These are phyloP conservation scores for Smittia aterrima DNA, from an alignment of 2,888 invertebrate species.

Conservation along the genomic window DNA sequence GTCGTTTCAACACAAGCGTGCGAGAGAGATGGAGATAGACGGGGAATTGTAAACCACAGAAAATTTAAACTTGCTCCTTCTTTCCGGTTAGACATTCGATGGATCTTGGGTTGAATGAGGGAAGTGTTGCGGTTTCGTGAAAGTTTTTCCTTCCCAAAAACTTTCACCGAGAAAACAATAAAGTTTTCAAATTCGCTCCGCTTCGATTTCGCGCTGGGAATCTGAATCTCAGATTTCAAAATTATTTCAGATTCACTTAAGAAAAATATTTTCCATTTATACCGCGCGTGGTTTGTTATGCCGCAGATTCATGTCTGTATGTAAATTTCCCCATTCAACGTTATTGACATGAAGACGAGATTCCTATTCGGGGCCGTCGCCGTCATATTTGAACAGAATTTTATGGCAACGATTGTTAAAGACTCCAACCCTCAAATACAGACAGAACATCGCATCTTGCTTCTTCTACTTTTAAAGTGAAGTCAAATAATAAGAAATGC, in stretches of 20 bases:
- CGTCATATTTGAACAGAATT: slow-evolving; percentile 3
- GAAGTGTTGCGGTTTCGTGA: neutral
- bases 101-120: neutral
- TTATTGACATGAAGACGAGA: slow-evolving; percentile 6
- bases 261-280: neutral
- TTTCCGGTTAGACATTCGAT: neutral
- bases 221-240: neutral
- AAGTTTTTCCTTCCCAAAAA: neutral
- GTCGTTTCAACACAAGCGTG: neutral
- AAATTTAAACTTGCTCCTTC: neutral
- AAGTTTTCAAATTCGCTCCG: neutral
- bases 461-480: neutral
- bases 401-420: neutral
- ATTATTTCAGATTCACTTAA: neutral
- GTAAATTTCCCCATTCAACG: neutral
- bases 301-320: neutral
- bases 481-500: slow-evolving; percentile 4
- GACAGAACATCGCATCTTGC: neutral
- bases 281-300: neutral
- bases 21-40: too few species aligned
- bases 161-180: neutral
- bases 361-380: neutral
- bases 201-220: neutral
- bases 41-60: neutral
- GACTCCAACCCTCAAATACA: neutral